Evolutionary conservation across 2,888 invertebrate species (phyloP), one percentile per base, ranked within the genome.

Genomic region (Catocala sponsa): DNA sequence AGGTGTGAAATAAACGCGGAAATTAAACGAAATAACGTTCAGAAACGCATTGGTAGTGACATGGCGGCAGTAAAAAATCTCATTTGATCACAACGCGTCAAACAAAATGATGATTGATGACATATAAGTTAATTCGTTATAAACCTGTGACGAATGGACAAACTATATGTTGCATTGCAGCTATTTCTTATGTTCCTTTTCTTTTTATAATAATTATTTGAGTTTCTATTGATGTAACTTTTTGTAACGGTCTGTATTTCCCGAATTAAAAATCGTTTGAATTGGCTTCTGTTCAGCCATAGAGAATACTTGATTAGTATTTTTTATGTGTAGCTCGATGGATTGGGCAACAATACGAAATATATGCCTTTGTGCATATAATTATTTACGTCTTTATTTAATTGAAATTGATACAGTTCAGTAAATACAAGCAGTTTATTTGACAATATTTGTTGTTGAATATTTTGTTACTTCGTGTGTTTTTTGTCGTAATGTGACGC

Each of bases 21-120:
- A 78, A 77, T 77, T 69, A 72, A 77, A 66, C 49, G 59, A 71
- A 72, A 75, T 67, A 70, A 68, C 51, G 67, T 64, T 43, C 61
- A 64, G 70, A 68, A 77, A 75, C 72, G 74, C 79, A 84, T 78
- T 78, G 75, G 60, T 46, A 72, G 65, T 77, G 78, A 65, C 70
- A 72, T 59, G 63, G 58, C 55, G 79, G 71, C 63, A 70, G 65
- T 68, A 70, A 74, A 79, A 86, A 89, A 88, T 82, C 84, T 78
- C 85, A 75, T 78, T 78, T 78, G 78, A 77, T 88, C 86, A 89
- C 86, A 85, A 75, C 78, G 79, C 83, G 84, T 80, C 84, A 80
- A 78, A 81, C 78, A 72, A 84, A 85, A 88, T 86, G 85, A 88
- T 89, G 88, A 89, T 89, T 82, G 88, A 89, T 89, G 84, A 66